Conservation (phyloP, 2,797 vertebrate genomes). For the Salmo trutta region DNA sequence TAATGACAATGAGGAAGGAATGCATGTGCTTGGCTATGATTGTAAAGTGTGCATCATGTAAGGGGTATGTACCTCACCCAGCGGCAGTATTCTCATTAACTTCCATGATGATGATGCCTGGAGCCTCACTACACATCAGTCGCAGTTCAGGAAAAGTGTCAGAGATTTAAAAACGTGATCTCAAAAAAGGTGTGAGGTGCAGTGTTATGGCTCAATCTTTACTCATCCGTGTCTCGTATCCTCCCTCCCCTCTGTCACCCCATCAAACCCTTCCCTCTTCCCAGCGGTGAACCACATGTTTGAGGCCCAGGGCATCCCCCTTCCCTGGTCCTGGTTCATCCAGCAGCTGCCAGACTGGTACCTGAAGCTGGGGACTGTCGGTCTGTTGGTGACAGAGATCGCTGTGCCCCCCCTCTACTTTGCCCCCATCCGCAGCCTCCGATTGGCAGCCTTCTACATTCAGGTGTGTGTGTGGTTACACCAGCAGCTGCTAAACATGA, state of each 20-base stretch:
- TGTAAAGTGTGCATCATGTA: not conserved
- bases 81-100: no score
- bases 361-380: conserved; percentile 79
- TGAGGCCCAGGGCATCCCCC: conserved; percentile 80
- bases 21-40: not conserved
- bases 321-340: conserved; percentile 82
- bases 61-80: no score
- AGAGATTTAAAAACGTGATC: no score
- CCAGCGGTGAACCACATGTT: conserved; percentile 82
- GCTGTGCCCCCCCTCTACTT: conserved; percentile 80
- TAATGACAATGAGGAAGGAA: not conserved
- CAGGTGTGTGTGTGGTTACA: conserved; percentile 67
- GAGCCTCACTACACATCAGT: no score
- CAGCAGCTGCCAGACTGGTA: conserved; percentile 82
- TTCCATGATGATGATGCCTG: no score
- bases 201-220: not conserved
- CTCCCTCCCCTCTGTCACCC: not conserved
- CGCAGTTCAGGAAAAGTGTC: no score
- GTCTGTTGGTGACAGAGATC: conserved; percentile 75
- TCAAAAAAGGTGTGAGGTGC: no score
- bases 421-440: conserved; percentile 73
- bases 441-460: conserved; percentile 77
- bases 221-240: not conserved
- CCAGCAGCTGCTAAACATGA: not conserved
- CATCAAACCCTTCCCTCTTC: not conserved